Base-by-base conservation (phyloP, 2,888 invertebrate species). In the Rhingia campestris region DNA sequence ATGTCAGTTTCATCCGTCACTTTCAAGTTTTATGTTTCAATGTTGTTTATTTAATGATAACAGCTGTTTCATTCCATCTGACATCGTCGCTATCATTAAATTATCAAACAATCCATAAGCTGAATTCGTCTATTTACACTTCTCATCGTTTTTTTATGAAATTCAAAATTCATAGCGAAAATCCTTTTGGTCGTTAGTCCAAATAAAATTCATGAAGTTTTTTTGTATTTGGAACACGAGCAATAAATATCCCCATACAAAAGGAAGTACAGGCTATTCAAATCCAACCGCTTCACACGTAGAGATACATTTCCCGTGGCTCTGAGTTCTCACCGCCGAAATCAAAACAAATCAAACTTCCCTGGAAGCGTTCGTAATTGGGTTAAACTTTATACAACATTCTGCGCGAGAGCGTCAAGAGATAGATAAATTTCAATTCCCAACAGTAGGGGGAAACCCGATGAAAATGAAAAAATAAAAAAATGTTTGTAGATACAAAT, bases 341-440 rank as follows among this genome's bases (percentile, higher is more conserved):
- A 32, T 76, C 45, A 51, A 73, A 79, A 73, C 73, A 73, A 79
- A 79, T 66, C 59, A 58, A 61, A 45, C 51, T 70, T 81, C 66
- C 58, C 70, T 70, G 53, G 64, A 76, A 76, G 41, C 70, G 39
- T 22, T 41, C n/a, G 64, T 76, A 72, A 64, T 66, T 81, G 22
- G 81, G 81, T 76, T 81, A 81, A 72, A 64, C 59, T 72, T 59
- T 53, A 54, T 30, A 76, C 64, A 76, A 47, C 51, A 70, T 61
- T 58, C 58, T 56, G 64, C 35, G 14, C 10, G 22, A 22, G 22
- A 22, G 12, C 39, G 33, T 53, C 59, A 67, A 67, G 41, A 80
- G 67, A 74, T 47, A 54, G 41, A 74, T 61, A 58, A 81, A 64
- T 51, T 63, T 43, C 49, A 64, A 63, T 69, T 22, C 61, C 67